A percentile compares a stretch with the other conserved stretches of the same genome.
These are phyloP conservation scores for Dolomedes plantarius DNA, from an alignment of 2,888 invertebrate genomes.

Conservation along the genomic window DNA sequence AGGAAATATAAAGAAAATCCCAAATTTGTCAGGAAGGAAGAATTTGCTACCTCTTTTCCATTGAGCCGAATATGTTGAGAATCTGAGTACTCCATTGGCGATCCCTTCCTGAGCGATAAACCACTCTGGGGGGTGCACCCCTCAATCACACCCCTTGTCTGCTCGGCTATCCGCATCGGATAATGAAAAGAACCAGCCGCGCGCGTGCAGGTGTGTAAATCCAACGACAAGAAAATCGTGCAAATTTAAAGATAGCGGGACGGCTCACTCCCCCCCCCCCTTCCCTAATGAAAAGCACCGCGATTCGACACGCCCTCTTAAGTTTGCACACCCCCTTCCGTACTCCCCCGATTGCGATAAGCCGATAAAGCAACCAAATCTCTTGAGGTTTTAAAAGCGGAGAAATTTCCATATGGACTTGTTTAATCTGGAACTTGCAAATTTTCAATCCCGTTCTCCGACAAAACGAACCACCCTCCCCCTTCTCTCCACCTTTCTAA, in stretches of 20 bases:
- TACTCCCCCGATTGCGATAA: slow-evolving; percentile 17
- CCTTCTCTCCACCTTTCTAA: slow-evolving; percentile 3
- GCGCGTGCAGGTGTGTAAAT: slow-evolving; percentile 58
- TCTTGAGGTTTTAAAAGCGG: slow-evolving; percentile 46
- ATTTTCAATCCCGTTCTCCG: not conserved
- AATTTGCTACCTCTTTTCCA: no score
- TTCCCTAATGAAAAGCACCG: slow-evolving; percentile 51
- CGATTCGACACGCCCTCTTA: slow-evolving; percentile 65
- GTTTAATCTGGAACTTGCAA: slow-evolving; percentile 51
- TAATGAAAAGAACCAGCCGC: slow-evolving; percentile 51
- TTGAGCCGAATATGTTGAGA: no score
- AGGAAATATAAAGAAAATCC: no score
- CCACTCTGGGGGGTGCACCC: not conserved
- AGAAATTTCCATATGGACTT: slow-evolving; percentile 43
- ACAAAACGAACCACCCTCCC: slow-evolving; percentile 20
- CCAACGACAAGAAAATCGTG: slow-evolving; percentile 62
- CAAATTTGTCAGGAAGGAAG: no score
- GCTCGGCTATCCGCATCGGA: slow-evolving; percentile 15
- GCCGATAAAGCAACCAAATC: slow-evolving; percentile 57
- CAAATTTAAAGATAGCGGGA: slow-evolving; percentile 64
- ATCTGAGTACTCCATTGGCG: not conserved
- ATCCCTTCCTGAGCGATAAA: not conserved
- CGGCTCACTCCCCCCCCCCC: not conserved
- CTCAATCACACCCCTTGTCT: not conserved
- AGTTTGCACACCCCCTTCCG: slow-evolving; percentile 25